Conservation (phyloP, 2,113 vertebrate species). For the Eptesicus fuscus region DNA sequence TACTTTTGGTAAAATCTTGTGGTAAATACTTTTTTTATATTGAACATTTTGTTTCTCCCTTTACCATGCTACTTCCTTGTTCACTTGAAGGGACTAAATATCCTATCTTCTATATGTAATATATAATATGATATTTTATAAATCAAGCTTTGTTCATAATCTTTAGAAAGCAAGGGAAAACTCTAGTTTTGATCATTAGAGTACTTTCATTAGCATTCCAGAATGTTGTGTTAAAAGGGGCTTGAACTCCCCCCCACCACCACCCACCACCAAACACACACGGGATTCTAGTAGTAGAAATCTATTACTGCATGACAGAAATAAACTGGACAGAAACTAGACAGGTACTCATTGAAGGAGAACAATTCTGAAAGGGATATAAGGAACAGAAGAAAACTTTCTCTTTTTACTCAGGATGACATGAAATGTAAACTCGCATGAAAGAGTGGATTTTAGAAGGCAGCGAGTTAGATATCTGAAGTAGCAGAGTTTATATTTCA, state of each 20-base stretch:
- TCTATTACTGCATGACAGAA: not conserved
- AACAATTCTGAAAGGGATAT: constrained; percentile 9
- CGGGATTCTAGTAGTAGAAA: not conserved
- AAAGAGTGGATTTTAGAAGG: not conserved
- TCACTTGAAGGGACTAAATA: not conserved
- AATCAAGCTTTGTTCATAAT: not conserved
- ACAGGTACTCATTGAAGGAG: not conserved
- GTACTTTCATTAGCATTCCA: not conserved
- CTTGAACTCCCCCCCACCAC: not conserved
- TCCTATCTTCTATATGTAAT: not conserved
- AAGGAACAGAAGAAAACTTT: not conserved
- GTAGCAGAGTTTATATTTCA: not conserved
- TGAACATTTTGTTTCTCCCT: not conserved
- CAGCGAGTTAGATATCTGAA: not conserved
- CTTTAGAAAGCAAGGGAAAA: not conserved
- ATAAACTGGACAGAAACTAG: not conserved
- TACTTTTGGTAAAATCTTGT: not conserved
- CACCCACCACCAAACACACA: rapidly evolving
- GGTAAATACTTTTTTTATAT: not conserved
- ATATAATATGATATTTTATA: not conserved
- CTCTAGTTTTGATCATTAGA: not conserved
- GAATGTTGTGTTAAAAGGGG: not conserved
- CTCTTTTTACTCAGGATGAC: not conserved
- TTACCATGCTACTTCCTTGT: not conserved
- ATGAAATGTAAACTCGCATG: not conserved